Evolutionary conservation across 1,140 invertebrate genomes (phyloP).

Genomic region (Stegodyphus dumicola): DNA sequence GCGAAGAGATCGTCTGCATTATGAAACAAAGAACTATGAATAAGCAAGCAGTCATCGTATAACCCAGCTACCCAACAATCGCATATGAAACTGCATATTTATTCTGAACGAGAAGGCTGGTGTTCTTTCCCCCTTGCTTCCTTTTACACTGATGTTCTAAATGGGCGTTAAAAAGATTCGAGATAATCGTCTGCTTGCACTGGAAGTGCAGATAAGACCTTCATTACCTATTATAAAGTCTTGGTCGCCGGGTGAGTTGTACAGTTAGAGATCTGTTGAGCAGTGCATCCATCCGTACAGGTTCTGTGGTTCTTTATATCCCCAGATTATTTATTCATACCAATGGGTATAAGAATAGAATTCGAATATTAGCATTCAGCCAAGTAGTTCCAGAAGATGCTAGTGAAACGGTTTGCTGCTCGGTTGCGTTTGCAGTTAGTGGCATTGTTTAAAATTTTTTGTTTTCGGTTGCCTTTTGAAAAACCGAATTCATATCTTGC

Average conservation of each 20-base stretch:
- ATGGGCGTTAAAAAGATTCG: conserved; percentile 10
- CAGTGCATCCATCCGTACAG: conserved; percentile 4
- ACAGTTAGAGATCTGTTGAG: not conserved
- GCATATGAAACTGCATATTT: conserved; percentile 39
- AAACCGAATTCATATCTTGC: not conserved
- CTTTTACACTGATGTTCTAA: not conserved
- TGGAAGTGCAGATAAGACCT: conserved; percentile 5
- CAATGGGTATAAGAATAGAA: not conserved
- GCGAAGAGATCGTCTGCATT: conserved; percentile 1
- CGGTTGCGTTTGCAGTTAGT: not conserved
- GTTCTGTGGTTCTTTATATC: not conserved
- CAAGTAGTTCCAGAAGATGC: not conserved
- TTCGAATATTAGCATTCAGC: conserved; percentile 17
- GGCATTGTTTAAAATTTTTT: not conserved
- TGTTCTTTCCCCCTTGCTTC: not conserved
- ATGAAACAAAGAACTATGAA: conserved; percentile 48
- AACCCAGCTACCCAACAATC: conserved; percentile 36
- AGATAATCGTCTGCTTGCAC: conserved; percentile 28
- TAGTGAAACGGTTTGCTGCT: not conserved
- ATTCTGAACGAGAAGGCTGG: conserved; percentile 8
- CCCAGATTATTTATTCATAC: conserved; percentile 19
- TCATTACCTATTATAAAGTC: conserved; percentile 15
- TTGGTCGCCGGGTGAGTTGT: not conserved
- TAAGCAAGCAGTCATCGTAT: conserved; percentile 32
- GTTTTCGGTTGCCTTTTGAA: not conserved